A percentile compares a stretch with the other conserved stretches of the same genome.
phyloP scores from a whole-genome alignment of 1,140 invertebrate genomes.

The Drosophila orena region DNA sequence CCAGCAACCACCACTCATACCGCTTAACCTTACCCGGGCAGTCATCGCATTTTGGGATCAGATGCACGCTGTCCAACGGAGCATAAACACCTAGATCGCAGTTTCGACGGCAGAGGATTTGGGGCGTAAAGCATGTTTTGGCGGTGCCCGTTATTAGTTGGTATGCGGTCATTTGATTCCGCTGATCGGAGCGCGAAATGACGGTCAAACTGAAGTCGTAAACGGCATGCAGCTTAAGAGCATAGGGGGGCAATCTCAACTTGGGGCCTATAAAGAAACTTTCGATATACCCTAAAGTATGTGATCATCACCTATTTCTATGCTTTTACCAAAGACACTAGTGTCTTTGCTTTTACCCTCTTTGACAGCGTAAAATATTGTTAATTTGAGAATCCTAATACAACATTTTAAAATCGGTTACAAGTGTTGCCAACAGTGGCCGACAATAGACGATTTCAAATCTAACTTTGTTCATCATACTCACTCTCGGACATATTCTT shows the following conservation, averaged over 20 bases:
- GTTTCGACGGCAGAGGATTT: slow-evolving; percentile 25
- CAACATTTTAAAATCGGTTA: too few relatives aligned
- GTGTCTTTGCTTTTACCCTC: too few relatives aligned
- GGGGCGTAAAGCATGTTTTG: neutral
- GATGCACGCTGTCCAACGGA: slow-evolving; percentile 6
- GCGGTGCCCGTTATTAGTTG: slow-evolving; percentile 9
- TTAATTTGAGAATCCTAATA: too few relatives aligned
- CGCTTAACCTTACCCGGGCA: neutral
- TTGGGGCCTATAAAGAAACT: neutral
- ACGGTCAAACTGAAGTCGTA: slow-evolving; percentile 20
- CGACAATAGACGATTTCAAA: too few relatives aligned
- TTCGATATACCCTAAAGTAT: too few relatives aligned
- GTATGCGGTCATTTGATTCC: neutral
- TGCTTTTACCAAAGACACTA: too few relatives aligned
- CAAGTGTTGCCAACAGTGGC: too few relatives aligned
- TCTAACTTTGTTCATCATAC: neutral
- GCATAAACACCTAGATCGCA: slow-evolving; percentile 7
- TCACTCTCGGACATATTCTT: slow-evolving; percentile 18
- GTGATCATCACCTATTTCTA: too few relatives aligned
- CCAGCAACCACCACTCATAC: slow-evolving; percentile 29
- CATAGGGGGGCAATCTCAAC: slow-evolving; percentile 7
- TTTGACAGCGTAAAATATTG: too few relatives aligned
- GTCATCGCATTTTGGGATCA: slow-evolving; percentile 9
- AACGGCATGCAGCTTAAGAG: neutral
- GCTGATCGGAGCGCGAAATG: neutral